Evolutionary conservation across 1,140 invertebrate genomes (phyloP).

Genomic region (Drosophila elegans): DNA sequence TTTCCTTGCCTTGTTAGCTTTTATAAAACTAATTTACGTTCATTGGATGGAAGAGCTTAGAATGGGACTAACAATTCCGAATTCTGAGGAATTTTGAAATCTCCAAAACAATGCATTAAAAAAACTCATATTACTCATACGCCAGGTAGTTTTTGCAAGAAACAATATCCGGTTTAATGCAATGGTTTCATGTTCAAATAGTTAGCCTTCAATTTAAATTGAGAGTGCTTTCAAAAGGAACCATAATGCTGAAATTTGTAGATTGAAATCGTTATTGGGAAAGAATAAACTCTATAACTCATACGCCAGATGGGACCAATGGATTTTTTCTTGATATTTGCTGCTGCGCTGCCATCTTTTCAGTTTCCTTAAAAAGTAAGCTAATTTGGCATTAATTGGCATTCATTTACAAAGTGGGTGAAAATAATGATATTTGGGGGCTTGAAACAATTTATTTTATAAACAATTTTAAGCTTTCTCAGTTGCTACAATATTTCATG

Average conservation of each 20-base stretch:
- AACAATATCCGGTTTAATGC: background rate
- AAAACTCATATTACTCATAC: slow-evolving; percentile 17
- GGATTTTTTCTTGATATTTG: background rate
- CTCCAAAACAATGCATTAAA: background rate
- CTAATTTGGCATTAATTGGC: background rate
- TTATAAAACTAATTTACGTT: slow-evolving; percentile 50
- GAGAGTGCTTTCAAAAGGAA: background rate
- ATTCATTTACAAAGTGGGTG: too few species aligned
- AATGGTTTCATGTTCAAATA: background rate
- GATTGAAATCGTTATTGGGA: background rate
- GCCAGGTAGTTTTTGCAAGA: slow-evolving; percentile 2
- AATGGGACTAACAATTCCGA: background rate
- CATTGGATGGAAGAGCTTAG: slow-evolving; percentile 8
- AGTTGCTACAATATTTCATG: too few species aligned
- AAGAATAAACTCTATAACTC: background rate
- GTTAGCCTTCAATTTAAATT: slow-evolving; percentile 1
- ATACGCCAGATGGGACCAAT: slow-evolving; percentile 7
- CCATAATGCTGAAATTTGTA: background rate
- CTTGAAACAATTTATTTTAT: background rate
- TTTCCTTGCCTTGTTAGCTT: slow-evolving; percentile 21
- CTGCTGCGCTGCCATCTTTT: background rate
- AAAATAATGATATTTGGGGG: background rate
- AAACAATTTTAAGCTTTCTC: too few species aligned
- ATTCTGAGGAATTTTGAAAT: slow-evolving; percentile 18
- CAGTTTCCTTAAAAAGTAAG: background rate